Evolutionary conservation across 2,888 invertebrate species (phyloP).

Genomic region (Eupsilia transversa): DNA sequence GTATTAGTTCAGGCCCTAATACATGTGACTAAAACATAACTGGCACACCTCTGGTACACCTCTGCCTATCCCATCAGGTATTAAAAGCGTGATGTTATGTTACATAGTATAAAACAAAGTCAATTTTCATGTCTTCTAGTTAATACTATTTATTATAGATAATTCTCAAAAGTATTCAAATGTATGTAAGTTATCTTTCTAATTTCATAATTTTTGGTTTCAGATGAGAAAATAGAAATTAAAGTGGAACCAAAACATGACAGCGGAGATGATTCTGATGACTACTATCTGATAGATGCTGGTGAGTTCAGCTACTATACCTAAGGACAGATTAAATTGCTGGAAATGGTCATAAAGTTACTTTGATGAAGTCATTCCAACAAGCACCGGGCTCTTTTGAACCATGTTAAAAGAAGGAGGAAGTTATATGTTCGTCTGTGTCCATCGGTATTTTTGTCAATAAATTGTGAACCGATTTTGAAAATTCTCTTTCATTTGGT

Average conservation of each 20-base stretch:
- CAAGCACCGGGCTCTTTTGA: too few relatives aligned
- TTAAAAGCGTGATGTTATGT: not conserved
- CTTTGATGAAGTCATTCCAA: not conserved
- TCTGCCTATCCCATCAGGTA: not conserved
- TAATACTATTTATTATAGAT: too few relatives aligned
- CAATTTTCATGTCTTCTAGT: too few relatives aligned
- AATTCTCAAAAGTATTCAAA: too few relatives aligned
- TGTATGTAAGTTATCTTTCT: not conserved
- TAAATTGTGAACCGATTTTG: too few relatives aligned
- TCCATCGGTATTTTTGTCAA: too few relatives aligned
- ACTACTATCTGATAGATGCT: slow-evolving; percentile 77
- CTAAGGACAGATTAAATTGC: not conserved
- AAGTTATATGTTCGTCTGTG: too few relatives aligned
- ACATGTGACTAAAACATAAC: not conserved
- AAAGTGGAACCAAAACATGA: slow-evolving; percentile 76
- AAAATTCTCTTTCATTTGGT: too few relatives aligned
- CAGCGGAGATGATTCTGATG: slow-evolving; percentile 79
- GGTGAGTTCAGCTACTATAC: slow-evolving; percentile 64
- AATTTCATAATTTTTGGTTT: slow-evolving; percentile 46
- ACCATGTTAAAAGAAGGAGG: too few relatives aligned
- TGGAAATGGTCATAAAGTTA: not conserved
- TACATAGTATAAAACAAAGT: too few relatives aligned
- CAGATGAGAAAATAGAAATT: slow-evolving; percentile 74
- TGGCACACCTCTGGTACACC: too few relatives aligned
- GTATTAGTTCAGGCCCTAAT: too few relatives aligned